phyloP scores from a whole-genome alignment of 2,113 vertebrate genomes.

The Toxostoma redivivum region DNA sequence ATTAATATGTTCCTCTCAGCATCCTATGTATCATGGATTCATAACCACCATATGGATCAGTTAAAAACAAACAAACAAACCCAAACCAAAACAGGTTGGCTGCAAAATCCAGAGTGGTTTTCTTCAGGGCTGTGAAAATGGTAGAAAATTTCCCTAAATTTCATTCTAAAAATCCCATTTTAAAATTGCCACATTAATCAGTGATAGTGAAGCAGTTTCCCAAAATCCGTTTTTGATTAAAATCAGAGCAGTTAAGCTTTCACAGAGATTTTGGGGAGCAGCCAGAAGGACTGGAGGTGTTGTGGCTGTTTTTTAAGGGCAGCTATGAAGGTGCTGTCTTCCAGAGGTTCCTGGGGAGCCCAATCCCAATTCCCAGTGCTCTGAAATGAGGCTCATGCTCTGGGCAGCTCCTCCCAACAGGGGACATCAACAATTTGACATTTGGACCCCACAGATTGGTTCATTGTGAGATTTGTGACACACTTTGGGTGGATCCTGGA shows the following conservation, averaged over 20 bases:
- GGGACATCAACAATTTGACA: background rate
- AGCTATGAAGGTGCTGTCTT: accelerated
- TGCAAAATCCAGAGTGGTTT: background rate
- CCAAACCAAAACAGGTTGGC: background rate
- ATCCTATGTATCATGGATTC: background rate
- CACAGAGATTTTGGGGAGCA: background rate
- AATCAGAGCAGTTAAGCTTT: background rate
- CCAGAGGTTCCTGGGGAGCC: background rate
- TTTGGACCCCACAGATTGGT: accelerated
- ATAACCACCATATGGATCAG: background rate
- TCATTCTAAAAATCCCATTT: background rate
- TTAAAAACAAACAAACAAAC: background rate
- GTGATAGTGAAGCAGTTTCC: background rate
- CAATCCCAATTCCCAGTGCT: accelerated
- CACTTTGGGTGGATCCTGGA: background rate
- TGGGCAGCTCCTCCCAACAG: background rate
- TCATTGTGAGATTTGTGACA: background rate
- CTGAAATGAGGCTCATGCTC: accelerated
- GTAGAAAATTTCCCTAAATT: background rate
- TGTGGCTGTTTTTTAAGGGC: background rate
- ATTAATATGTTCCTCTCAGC: background rate
- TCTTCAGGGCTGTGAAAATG: background rate
- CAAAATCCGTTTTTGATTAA: background rate
- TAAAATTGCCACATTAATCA: background rate
- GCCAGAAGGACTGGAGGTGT: background rate